phyloP scores from a whole-genome alignment of 2,113 vertebrate species.

The Pygathrix nemaeus region DNA sequence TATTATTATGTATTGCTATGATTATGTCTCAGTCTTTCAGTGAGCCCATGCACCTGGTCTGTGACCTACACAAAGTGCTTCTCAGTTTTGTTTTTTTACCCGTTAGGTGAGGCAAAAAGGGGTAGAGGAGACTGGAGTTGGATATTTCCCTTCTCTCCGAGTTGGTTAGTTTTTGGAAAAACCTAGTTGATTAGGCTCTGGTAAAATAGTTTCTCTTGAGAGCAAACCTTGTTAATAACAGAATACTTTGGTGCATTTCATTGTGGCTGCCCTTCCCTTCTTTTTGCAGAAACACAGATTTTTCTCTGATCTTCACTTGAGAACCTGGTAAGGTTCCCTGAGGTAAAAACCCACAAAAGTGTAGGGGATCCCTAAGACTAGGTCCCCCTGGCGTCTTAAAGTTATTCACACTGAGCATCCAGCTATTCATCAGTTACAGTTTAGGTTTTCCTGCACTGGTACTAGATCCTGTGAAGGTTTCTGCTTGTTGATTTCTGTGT shows the following conservation, averaged over 20 bases:
- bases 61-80: not conserved
- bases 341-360: not conserved
- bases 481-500: not conserved
- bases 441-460: not conserved
- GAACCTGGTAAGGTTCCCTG: not conserved
- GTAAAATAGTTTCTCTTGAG: not conserved
- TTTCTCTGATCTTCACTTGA: not conserved
- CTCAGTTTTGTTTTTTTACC: not conserved
- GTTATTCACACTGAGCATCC: not conserved
- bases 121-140: not conserved
- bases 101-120: not conserved
- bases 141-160: not conserved
- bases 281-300: not conserved
- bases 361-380: not conserved
- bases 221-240: not conserved
- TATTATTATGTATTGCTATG: accelerated
- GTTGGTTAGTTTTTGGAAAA: too few relatives aligned
- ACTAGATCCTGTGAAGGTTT: not conserved
- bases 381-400: not conserved
- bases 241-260: not conserved
- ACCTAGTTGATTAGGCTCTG: not conserved
- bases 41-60: not conserved
- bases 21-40: not conserved
- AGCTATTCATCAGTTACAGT: not conserved
- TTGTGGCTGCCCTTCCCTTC: not conserved